Evolutionary conservation across 2,888 invertebrate genomes (phyloP).

Genomic region (Pterostichus madidus): DNA sequence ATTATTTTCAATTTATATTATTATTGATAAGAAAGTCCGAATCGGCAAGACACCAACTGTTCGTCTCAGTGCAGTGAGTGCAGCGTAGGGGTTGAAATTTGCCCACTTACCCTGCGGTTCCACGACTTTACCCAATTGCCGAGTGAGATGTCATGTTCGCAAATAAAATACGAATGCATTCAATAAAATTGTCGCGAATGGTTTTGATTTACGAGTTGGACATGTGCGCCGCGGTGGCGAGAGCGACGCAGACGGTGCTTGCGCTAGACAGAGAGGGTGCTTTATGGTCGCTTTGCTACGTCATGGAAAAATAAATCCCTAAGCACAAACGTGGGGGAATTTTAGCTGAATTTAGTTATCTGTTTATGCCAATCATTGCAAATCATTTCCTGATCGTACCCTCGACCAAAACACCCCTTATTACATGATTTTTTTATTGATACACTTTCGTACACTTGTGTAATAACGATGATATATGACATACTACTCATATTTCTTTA

Average conservation of each 20-base stretch:
- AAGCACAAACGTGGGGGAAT: slow-evolving; percentile 34
- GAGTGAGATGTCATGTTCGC: slow-evolving; percentile 64
- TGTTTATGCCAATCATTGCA: slow-evolving; percentile 11
- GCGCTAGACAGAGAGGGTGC: neutral
- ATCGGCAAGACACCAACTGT: too few species aligned
- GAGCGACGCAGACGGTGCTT: neutral
- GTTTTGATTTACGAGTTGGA: slow-evolving; percentile 59
- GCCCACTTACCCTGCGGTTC: neutral
- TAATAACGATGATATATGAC: too few species aligned
- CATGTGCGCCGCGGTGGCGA: slow-evolving; percentile 31
- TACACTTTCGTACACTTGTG: too few species aligned
- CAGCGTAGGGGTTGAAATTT: neutral
- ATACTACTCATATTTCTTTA: too few species aligned
- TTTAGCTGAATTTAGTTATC: slow-evolving; percentile 20
- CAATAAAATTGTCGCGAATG: slow-evolving; percentile 65
- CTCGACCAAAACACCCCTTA: too few species aligned
- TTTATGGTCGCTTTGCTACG: slow-evolving; percentile 24
- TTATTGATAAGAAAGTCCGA: too few species aligned
- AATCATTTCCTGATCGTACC: neutral
- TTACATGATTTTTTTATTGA: too few species aligned
- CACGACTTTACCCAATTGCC: slow-evolving; percentile 53
- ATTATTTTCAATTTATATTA: too few species aligned
- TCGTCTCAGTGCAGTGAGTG: too few species aligned
- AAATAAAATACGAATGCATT: slow-evolving; percentile 65
- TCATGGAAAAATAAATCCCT: slow-evolving; percentile 50